Conservation (phyloP, 1,140 invertebrate genomes). For the Zaprionus africanus region DNA sequence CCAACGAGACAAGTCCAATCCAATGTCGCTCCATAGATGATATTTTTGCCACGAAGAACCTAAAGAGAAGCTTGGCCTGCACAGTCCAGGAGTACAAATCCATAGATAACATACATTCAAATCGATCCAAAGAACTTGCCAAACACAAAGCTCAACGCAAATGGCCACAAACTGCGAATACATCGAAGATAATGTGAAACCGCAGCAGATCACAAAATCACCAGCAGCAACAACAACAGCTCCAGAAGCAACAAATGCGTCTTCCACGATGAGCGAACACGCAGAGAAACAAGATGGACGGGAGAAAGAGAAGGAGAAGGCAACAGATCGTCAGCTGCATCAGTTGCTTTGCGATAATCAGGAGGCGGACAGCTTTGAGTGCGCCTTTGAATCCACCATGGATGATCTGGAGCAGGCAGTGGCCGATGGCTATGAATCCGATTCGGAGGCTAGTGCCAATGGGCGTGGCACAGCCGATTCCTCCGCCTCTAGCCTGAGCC, state of each 20-base stretch:
- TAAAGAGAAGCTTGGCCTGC: not conserved
- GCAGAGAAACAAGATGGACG: slow-evolving; percentile 42
- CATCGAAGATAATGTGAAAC: slow-evolving; percentile 69
- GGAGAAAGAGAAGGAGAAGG: slow-evolving; percentile 11
- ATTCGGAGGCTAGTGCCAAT: slow-evolving; percentile 73
- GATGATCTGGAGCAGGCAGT: slow-evolving; percentile 72
- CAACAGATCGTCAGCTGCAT: not conserved
- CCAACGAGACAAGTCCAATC: slow-evolving; percentile 52
- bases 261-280: slow-evolving; percentile 48
- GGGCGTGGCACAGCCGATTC: slow-evolving; percentile 53
- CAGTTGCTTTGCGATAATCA: slow-evolving; percentile 27
- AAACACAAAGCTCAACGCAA: slow-evolving; percentile 35
- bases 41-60: slow-evolving; percentile 44
- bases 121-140: slow-evolving; percentile 34
- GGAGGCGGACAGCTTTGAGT: slow-evolving; percentile 70
- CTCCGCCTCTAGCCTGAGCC: slow-evolving; percentile 56
- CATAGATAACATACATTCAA: not conserved
- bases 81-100: not conserved
- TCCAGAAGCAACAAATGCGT: slow-evolving; percentile 19
- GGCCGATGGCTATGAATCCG: slow-evolving; percentile 76
- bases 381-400: slow-evolving; percentile 80
- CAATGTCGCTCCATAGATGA: slow-evolving; percentile 77
- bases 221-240: slow-evolving; percentile 6
- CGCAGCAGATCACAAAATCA: slow-evolving; percentile 46
- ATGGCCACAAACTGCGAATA: slow-evolving; percentile 79